Conservation (phyloP, 1,140 invertebrate genomes). For the Globodera ellingtonae region DNA sequence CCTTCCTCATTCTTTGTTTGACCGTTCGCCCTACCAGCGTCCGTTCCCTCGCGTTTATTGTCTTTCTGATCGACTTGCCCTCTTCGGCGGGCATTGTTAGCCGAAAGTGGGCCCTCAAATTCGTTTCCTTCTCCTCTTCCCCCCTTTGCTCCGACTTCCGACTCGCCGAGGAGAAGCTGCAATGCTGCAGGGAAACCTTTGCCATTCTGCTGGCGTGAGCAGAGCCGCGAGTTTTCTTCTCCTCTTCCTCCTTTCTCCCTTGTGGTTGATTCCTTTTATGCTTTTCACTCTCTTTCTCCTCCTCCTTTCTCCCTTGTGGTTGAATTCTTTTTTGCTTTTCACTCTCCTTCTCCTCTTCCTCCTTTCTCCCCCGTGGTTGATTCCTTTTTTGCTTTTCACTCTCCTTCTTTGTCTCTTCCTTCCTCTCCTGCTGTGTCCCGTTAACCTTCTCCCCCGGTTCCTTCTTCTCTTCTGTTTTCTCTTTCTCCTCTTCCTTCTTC, state of each 20-base stretch:
- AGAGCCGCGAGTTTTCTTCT: neutral
- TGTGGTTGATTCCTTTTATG: conserved; percentile 13
- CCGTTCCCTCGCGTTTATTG: neutral
- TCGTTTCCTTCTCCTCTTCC: conserved; percentile 31
- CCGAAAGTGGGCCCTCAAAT: conserved; percentile 43
- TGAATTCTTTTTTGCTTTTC: neutral
- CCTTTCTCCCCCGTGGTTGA: neutral
- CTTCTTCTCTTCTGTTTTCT: neutral
- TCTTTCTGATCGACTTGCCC: neutral
- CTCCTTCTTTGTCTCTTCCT: neutral
- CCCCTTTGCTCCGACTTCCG: conserved; percentile 2
- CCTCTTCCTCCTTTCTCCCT: neutral
- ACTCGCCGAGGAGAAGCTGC: conserved; percentile 35
- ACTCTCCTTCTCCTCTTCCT: neutral
- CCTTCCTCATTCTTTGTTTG: neutral
- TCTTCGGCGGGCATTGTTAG: conserved; percentile 26
- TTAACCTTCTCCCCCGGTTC: neutral
- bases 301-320: neutral
- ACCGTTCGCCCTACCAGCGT: neutral
- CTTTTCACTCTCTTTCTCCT: neutral
- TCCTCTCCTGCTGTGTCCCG: neutral
- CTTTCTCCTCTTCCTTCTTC: neutral
- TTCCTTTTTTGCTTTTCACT: neutral
- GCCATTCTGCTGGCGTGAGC: conserved; percentile 19
- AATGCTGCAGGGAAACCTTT: conserved; percentile 45